Percentiles rank a stretch among this genome's conserved stretches.
phyloP scores from a whole-genome alignment of 35 echinoderm and acorn worm genomes.

The Heliocidaris tuberculata region DNA sequence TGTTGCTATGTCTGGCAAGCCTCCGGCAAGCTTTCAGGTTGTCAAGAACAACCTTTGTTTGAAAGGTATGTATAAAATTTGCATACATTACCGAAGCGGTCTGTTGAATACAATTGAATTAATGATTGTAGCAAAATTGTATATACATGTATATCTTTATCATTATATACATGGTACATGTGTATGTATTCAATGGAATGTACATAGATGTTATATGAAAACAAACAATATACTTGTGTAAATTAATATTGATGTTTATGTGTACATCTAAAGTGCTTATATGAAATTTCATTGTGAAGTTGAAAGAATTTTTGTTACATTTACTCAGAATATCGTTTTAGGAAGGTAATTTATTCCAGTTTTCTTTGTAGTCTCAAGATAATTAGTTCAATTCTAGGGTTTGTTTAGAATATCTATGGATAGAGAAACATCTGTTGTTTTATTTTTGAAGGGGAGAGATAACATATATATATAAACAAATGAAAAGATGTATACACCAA shows the following conservation, averaged over 20 bases:
- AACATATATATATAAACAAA: not conserved
- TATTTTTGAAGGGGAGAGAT: not conserved
- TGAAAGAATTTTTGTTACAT: not conserved
- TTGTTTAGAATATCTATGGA: not conserved
- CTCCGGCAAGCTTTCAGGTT: no score
- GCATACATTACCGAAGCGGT: no score
- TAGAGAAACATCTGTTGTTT: no score
- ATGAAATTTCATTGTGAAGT: not conserved
- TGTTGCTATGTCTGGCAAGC: no score
- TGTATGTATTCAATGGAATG: constrained; percentile 5
- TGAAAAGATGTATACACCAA: not conserved
- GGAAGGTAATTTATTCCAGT: not conserved
- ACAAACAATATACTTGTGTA: not conserved
- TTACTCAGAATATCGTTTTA: not conserved
- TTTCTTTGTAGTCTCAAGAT: not conserved
- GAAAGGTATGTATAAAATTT: no score
- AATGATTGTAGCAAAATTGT: not conserved
- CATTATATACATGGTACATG: not conserved
- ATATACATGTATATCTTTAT: not conserved
- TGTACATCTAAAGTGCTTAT: not conserved
- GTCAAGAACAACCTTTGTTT: no score
- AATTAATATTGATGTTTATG: not conserved
- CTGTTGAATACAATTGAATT: not conserved
- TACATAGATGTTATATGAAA: not conserved
- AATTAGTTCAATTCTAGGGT: not conserved